Evolutionary conservation across 2,888 invertebrate genomes (phyloP).

Genomic region (Anoplius nigerrimus): DNA sequence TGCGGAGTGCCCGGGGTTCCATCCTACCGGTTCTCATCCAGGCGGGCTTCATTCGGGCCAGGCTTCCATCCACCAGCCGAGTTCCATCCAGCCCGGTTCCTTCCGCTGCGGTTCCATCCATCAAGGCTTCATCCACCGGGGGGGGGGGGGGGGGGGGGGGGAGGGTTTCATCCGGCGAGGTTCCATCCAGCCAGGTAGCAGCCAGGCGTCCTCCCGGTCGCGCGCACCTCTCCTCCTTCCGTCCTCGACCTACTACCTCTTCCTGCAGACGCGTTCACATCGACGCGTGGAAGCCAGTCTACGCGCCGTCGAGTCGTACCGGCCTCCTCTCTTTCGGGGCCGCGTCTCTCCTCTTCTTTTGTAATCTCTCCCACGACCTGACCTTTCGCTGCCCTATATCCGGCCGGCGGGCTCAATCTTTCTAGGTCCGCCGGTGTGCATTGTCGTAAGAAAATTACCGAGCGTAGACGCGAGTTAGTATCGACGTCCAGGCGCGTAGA

Average conservation of each 20-base stretch:
- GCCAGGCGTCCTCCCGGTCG: background rate
- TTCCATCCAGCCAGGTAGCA: background rate
- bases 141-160: too few species aligned
- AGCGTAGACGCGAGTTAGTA: background rate
- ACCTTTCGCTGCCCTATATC: background rate
- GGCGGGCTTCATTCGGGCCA: too few species aligned
- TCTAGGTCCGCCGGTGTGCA: background rate
- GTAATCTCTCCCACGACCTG: background rate
- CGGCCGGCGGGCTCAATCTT: background rate
- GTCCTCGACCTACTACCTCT: background rate
- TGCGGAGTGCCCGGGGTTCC: too few species aligned
- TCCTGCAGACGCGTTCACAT: background rate
- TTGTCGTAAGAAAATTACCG: background rate
- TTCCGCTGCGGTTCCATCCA: background rate
- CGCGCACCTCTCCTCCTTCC: background rate
- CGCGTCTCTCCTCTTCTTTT: background rate
- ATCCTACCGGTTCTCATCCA: too few species aligned
- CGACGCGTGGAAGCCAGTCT: too few species aligned
- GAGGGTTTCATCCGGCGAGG: too few species aligned
- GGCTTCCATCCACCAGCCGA: too few species aligned
- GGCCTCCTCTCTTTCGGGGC: slow-evolving; percentile 1
- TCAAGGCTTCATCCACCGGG: background rate
- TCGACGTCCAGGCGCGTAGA: too few species aligned
- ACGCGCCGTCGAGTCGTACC: too few species aligned
- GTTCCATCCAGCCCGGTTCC: background rate